A percentile compares a stretch with the other conserved stretches of the same genome.
Evolutionary conservation across 2,888 invertebrate species (phyloP).

Genomic region (Taphrorychus bicolor): DNA sequence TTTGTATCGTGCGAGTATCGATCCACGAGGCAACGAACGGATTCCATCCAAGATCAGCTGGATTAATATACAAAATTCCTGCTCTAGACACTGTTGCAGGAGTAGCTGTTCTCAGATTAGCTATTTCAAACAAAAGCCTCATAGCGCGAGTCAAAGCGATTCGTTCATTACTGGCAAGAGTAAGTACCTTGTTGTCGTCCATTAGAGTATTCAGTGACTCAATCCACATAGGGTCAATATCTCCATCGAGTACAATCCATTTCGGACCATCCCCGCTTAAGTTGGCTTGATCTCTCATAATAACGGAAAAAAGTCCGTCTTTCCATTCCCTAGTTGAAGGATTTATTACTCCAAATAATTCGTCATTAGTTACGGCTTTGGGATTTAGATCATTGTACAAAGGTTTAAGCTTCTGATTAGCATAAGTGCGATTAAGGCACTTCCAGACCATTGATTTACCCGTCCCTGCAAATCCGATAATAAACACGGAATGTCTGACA

Average conservation of each 20-base stretch:
- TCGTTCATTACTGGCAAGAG: slow-evolving; percentile 92
- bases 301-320: slow-evolving; percentile 77
- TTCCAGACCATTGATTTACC: slow-evolving; percentile 95
- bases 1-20: slow-evolving; percentile 73
- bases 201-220: slow-evolving; percentile 95
- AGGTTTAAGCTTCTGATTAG: slow-evolving; percentile 82
- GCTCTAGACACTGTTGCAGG: slow-evolving; percentile 96
- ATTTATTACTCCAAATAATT: slow-evolving; percentile 93
- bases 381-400: slow-evolving; percentile 91
- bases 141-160: slow-evolving; percentile 89
- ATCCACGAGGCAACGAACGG: slow-evolving; percentile 93
- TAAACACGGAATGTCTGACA: slow-evolving; percentile 86
- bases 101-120: slow-evolving; percentile 87
- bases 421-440: slow-evolving; percentile 83
- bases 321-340: slow-evolving; percentile 81
- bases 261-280: slow-evolving; percentile 85
- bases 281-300: slow-evolving; percentile 94
- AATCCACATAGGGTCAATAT: slow-evolving; percentile 99
- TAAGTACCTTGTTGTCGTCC: slow-evolving; percentile 96
- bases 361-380: slow-evolving; percentile 95
- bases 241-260: slow-evolving; percentile 96
- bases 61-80: slow-evolving; percentile 93
- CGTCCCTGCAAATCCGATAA: slow-evolving; percentile 82
- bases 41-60: slow-evolving; percentile 93
- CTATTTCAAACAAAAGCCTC: slow-evolving; percentile 94